phyloP scores from a whole-genome alignment of 2,888 invertebrate species.

The Brenthis hecate region DNA sequence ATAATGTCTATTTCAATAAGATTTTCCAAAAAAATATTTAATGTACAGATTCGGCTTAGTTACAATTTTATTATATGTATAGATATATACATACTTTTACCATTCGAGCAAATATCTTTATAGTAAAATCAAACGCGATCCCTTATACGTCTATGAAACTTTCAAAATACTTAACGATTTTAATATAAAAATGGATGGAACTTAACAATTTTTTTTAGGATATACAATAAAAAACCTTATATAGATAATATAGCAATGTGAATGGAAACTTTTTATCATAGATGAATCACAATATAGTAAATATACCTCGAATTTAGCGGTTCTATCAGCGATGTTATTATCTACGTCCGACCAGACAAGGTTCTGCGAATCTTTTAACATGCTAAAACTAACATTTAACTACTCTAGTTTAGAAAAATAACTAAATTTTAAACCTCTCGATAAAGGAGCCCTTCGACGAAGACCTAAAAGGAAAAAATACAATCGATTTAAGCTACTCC shows the following conservation, averaged over 20 bases:
- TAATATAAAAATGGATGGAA: too few species aligned
- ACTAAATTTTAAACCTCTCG: too few species aligned
- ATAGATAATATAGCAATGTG: neutral
- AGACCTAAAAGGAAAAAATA: too few species aligned
- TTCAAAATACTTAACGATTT: neutral
- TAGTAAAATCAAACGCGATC: neutral
- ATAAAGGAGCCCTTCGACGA: too few species aligned
- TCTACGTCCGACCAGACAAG: neutral
- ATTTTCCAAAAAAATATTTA: too few species aligned
- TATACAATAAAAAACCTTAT: neutral
- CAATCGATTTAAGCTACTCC: too few species aligned
- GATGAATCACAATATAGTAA: conserved; percentile 10
- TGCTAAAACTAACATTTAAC: neutral
- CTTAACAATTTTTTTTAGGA: neutral
- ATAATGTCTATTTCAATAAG: too few species aligned
- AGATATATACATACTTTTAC: too few species aligned
- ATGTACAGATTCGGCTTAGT: too few species aligned
- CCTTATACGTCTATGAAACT: neutral
- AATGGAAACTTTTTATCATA: conserved; percentile 15
- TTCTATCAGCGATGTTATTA: neutral
- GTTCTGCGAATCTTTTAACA: neutral
- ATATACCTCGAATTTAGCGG: neutral
- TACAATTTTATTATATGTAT: too few species aligned
- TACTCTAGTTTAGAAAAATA: too few species aligned
- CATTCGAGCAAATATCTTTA: too few species aligned